Percentiles rank a stretch among this genome's conserved stretches.
These are phyloP conservation scores for Tuberolachnus salignus DNA, from an alignment of 2,888 invertebrate species.

Conservation along the genomic window DNA sequence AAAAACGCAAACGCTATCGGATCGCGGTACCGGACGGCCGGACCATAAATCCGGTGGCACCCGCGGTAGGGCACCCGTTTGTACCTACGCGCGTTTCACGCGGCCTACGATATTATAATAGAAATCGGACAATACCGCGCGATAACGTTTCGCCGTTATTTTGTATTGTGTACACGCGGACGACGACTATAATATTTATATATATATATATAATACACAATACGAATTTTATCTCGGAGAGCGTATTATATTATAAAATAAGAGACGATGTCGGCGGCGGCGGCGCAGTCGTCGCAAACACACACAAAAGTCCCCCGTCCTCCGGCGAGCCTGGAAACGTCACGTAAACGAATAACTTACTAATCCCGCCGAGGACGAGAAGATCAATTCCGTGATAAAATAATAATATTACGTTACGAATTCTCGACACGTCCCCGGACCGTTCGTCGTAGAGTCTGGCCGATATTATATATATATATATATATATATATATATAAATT, in stretches of 20 bases:
- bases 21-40: too few relatives aligned
- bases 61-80: not conserved
- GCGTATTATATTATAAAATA: not conserved
- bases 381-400: constrained; percentile 33
- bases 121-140: not conserved
- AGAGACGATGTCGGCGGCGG: not conserved
- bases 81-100: not conserved
- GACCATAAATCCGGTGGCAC: not conserved
- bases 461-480: not conserved
- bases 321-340: constrained; percentile 1
- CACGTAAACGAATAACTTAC: constrained; percentile 26
- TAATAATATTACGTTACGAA: not conserved
- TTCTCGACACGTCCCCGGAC: constrained; percentile 19
- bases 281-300: too few relatives aligned
- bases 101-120: constrained; percentile 12
- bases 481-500: not conserved
- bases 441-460: too few relatives aligned
- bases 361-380: not conserved
- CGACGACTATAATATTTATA: not conserved
- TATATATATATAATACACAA: not conserved
- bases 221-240: constrained; percentile 5
- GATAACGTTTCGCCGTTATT: constrained; percentile 5
- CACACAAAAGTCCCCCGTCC: constrained; percentile 5
- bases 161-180: not conserved
- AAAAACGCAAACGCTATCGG: not conserved